Percentiles rank a stretch among this genome's conserved stretches.
These are phyloP conservation scores for Atherinosoma microstoma DNA, from an alignment of 2,797 vertebrate species.

Conservation along the genomic window DNA sequence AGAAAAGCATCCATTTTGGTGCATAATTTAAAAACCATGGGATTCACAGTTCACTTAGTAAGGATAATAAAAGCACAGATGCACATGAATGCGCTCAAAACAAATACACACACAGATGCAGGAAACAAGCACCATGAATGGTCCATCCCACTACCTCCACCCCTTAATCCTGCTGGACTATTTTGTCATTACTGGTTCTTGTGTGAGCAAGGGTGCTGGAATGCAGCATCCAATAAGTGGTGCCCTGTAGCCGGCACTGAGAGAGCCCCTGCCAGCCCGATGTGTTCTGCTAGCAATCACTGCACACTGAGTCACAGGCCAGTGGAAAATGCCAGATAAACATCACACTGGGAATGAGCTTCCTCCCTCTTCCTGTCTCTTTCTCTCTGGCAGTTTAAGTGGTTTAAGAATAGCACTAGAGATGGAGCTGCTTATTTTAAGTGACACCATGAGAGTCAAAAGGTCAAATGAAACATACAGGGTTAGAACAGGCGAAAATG, in stretches of 20 bases:
- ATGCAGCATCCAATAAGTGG: slow-evolving; percentile 60
- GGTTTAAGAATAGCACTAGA: slow-evolving; percentile 75
- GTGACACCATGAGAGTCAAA: slow-evolving; percentile 70
- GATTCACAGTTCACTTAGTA: slow-evolving; percentile 15
- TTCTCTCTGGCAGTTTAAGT: slow-evolving; percentile 60
- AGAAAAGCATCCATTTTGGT: slow-evolving; percentile 24
- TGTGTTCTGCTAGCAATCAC: slow-evolving; percentile 71
- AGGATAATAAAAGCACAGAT: slow-evolving; percentile 43
- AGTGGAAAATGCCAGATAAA: slow-evolving; percentile 81
- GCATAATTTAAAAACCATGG: slow-evolving; percentile 18
- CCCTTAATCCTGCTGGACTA: slow-evolving; percentile 41
- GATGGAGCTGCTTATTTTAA: slow-evolving; percentile 75
- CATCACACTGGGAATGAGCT: slow-evolving; percentile 75
- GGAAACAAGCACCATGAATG: slow-evolving; percentile 28
- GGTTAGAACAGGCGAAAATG: slow-evolving; percentile 38
- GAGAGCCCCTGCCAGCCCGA: slow-evolving; percentile 53
- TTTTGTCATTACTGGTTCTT: slow-evolving; percentile 47
- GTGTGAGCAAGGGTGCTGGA: slow-evolving; percentile 51
- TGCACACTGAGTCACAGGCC: slow-evolving; percentile 69
- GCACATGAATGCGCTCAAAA: slow-evolving; percentile 32
- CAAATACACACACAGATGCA: slow-evolving; percentile 44
- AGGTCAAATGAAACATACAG: slow-evolving; percentile 71
- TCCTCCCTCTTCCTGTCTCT: slow-evolving; percentile 47
- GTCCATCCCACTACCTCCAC: background rate
- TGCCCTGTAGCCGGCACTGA: slow-evolving; percentile 49